phyloP scores from a whole-genome alignment of 1,140 invertebrate genomes.

The Caenorhabditis tropicalis region DNA sequence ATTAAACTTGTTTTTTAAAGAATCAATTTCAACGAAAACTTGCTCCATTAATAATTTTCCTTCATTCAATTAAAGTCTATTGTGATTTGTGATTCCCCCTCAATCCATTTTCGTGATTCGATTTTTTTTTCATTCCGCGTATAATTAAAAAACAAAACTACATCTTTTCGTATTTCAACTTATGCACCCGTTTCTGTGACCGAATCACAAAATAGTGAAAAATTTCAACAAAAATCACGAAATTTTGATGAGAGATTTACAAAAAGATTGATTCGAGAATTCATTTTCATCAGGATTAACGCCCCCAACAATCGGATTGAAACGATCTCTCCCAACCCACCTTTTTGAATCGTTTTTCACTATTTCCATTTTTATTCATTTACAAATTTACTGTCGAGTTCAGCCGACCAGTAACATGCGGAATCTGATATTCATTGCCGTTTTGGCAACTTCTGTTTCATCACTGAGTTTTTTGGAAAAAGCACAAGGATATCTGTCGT shows the following conservation, averaged over 20 bases:
- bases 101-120: too few species aligned
- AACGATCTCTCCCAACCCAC: background rate
- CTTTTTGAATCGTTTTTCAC: background rate
- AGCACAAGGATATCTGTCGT: slow-evolving; percentile 1
- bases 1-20: too few species aligned
- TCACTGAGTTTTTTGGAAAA: slow-evolving; percentile 16
- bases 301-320: slow-evolving; percentile 5
- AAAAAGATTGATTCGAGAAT: background rate
- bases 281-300: slow-evolving; percentile 30
- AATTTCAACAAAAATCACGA: background rate
- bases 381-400: background rate
- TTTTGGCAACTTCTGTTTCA: background rate
- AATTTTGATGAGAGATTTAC: background rate
- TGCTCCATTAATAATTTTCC: too few species aligned
- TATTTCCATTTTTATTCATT: background rate
- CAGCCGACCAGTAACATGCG: background rate
- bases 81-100: too few species aligned
- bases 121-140: too few species aligned
- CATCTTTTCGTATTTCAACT: background rate
- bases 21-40: too few species aligned
- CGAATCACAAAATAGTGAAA: background rate
- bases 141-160: too few species aligned
- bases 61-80: too few species aligned
- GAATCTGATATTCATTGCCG: background rate
- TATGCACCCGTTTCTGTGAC: background rate